Conservation (phyloP, 2,888 invertebrate species). For the Electrophaes corylata region DNA sequence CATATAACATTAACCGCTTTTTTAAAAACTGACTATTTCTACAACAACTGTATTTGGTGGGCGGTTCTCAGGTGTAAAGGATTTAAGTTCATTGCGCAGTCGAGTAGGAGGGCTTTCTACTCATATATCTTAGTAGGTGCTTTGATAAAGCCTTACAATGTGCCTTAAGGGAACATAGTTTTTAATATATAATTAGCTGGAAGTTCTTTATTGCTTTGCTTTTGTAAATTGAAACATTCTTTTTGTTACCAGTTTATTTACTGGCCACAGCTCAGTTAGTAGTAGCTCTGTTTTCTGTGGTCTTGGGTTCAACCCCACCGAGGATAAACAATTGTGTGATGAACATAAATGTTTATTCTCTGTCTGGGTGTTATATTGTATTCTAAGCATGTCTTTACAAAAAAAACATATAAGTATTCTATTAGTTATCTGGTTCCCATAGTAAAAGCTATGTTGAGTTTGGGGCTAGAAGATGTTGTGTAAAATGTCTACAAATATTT, state of each 20-base stretch:
- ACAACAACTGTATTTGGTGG: slow-evolving; percentile 77
- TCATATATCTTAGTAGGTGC: slow-evolving; percentile 73
- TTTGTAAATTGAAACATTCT: slow-evolving; percentile 16
- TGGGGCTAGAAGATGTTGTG: no score
- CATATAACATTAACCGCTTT: slow-evolving; percentile 29
- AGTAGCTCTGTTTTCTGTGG: no score
- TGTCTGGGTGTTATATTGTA: no score
- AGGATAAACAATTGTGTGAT: no score
- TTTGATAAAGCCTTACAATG: slow-evolving; percentile 69
- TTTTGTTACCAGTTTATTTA: background rate
- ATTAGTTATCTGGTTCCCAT: no score
- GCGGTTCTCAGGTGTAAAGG: slow-evolving; percentile 73
- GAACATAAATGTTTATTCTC: no score
- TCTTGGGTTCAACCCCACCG: no score
- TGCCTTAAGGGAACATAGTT: slow-evolving; percentile 51
- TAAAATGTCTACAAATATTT: no score
- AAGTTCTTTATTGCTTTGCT: slow-evolving; percentile 10
- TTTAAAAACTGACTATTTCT: slow-evolving; percentile 42
- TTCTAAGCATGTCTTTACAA: no score
- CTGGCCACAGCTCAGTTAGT: no score
- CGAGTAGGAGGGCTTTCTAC: slow-evolving; percentile 66
- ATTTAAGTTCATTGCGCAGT: slow-evolving; percentile 81
- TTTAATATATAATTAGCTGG: slow-evolving; percentile 53
- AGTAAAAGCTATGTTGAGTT: no score
- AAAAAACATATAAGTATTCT: no score